Conservation (phyloP, 2,888 invertebrate genomes). For the Caradrina kadenii region DNA sequence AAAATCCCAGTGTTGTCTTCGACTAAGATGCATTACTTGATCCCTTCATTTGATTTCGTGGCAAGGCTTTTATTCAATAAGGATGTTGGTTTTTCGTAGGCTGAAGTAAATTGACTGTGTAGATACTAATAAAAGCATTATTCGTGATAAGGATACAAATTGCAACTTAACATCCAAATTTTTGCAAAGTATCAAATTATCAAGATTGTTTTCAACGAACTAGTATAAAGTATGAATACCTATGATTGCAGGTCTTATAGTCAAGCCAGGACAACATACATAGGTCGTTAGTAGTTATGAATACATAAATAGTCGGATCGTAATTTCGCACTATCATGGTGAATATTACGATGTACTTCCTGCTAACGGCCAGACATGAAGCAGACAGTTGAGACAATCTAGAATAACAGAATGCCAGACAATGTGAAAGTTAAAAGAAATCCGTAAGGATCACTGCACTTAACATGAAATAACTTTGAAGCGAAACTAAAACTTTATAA, state of each 20-base stretch:
- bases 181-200: constrained; percentile 4
- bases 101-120: background rate
- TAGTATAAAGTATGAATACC: background rate
- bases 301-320: constrained; percentile 29
- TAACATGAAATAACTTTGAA: constrained; percentile 27
- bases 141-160: constrained; percentile 14
- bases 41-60: constrained; percentile 16
- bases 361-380: constrained; percentile 41
- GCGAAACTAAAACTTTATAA: constrained; percentile 31
- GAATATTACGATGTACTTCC: constrained; percentile 40
- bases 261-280: background rate
- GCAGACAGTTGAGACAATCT: constrained; percentile 49
- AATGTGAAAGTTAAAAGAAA: constrained; percentile 63
- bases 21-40: constrained; percentile 10
- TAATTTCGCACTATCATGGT: constrained; percentile 42
- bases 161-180: constrained; percentile 3
- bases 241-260: background rate
- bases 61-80: constrained; percentile 16
- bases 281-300: background rate
- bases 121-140: background rate
- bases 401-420: constrained; percentile 56
- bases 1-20: constrained; percentile 10
- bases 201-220: constrained; percentile 15
- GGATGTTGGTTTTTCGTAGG: background rate
- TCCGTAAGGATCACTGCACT: constrained; percentile 47